phyloP scores from a whole-genome alignment of 2,888 invertebrate species.

The Trimorus sp. region DNA sequence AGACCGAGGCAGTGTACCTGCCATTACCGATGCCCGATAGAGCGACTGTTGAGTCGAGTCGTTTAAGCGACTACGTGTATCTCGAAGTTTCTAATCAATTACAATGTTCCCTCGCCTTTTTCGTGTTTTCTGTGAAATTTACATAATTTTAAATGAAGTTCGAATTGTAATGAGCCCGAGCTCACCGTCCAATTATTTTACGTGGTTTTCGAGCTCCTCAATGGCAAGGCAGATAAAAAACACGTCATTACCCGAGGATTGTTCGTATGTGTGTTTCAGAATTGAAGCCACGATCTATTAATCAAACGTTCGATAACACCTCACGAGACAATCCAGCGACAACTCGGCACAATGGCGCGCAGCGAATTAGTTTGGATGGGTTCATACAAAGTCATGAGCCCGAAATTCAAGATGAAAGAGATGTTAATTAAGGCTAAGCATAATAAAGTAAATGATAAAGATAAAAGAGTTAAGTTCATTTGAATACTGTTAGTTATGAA shows the following conservation, averaged over 20 bases:
- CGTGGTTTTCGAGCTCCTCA: not conserved
- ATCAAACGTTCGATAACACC: slow-evolving; percentile 15
- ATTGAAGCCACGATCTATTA: slow-evolving; percentile 4
- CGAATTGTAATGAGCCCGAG: slow-evolving; percentile 19
- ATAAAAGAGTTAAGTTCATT: slow-evolving; percentile 40
- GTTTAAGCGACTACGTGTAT: slow-evolving; percentile 25
- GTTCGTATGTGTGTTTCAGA: not conserved
- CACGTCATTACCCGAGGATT: not conserved
- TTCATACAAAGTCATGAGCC: slow-evolving; percentile 35
- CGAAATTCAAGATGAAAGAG: slow-evolving; percentile 24
- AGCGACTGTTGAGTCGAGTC: slow-evolving; percentile 24
- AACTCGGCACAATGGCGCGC: slow-evolving; percentile 2
- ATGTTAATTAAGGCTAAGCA: slow-evolving; percentile 40
- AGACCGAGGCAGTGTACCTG: not conserved
- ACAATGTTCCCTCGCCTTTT: slow-evolving; percentile 37
- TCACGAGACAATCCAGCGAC: slow-evolving; percentile 11
- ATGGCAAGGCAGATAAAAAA: not conserved
- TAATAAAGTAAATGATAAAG: slow-evolving; percentile 32
- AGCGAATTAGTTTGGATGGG: slow-evolving; percentile 9
- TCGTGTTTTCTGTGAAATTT: slow-evolving; percentile 41
- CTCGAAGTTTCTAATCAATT: slow-evolving; percentile 40
- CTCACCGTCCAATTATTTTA: slow-evolving; percentile 8
- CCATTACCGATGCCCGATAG: slow-evolving; percentile 18
- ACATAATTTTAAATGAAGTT: slow-evolving; percentile 44
- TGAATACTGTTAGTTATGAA: slow-evolving; percentile 44